Evolutionary conservation across 2,888 invertebrate species (phyloP).

Genomic region (Empis livida): DNA sequence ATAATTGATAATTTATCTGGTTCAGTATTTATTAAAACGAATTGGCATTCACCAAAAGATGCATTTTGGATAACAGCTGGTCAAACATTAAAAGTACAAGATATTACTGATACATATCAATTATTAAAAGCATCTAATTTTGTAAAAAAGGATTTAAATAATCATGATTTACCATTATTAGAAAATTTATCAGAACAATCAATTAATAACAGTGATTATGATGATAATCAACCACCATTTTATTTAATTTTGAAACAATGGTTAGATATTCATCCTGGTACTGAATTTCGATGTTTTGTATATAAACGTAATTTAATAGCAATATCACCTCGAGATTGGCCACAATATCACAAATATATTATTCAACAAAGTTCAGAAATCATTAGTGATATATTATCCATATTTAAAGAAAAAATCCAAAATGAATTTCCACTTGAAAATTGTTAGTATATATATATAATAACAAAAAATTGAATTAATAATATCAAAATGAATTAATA

Average conservation of each 20-base stretch:
- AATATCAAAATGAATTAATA: too few species aligned
- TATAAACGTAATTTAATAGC: constrained; percentile 10
- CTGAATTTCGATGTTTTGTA: constrained; percentile 17
- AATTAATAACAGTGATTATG: background rate
- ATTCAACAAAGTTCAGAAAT: constrained; percentile 11
- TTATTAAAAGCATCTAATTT: constrained; percentile 14
- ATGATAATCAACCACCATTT: background rate
- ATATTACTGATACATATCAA: constrained; percentile 16
- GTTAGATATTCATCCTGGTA: constrained; percentile 16
- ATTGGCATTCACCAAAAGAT: constrained; percentile 16
- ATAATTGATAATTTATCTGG: constrained; percentile 6
- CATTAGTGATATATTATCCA: constrained; percentile 13
- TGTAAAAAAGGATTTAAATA: constrained; percentile 12
- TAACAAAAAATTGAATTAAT: too few species aligned
- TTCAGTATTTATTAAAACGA: constrained; percentile 14
- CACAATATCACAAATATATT: constrained; percentile 14
- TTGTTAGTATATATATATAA: constrained; percentile 12
- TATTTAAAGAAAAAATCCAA: constrained; percentile 16
- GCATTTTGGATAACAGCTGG: constrained; percentile 16
- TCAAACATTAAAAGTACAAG: constrained; percentile 12
- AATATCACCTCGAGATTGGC: constrained; percentile 17
- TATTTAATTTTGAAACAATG: constrained; percentile 14
- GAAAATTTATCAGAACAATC: background rate
- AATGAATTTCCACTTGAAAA: constrained; percentile 11
- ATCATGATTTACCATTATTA: background rate